Base-by-base conservation (phyloP, 2,797 vertebrate genomes). In the Betta splendens region DNA sequence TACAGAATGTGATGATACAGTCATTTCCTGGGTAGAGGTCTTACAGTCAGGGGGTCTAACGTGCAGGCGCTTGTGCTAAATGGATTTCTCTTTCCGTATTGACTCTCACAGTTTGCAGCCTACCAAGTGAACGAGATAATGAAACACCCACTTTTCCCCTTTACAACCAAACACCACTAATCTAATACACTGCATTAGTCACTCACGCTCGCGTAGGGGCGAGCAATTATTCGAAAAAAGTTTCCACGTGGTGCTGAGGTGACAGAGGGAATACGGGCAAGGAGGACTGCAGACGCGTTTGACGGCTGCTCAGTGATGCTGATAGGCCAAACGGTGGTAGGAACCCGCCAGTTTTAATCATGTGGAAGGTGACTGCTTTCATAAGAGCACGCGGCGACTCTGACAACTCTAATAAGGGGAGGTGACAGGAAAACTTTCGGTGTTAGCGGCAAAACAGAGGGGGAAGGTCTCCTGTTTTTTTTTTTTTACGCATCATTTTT, bases 361-460 rank as follows among this genome's bases (percentile, higher is more conserved):
- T 85, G 92, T 82, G 85, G 80, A 86, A 90, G 87, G 88, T 92
- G 90, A 90, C 92, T 92, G 92, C 89, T 93, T 94, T 95, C 92
- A 92, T 92, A 93, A 93, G 89, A 92, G 89, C 92, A 90, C 76
- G 88, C 86, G 51, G 93, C 89, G 89, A 95, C 90, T 93, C 89
- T 94, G 95, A 94, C 92, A 93, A 92, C 82, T 92, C 90, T 90
- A 93, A 92, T 95, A 93, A 95, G 91, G 91, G 93, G 91, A 92
- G 84, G 84, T 84, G 88, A 92, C 93, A 91, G 89, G 89, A 87
- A 94, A 95, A 96, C 85, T 95, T 94, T 95, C 75, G 80, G 87
- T 91, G 93, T 95, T 95, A 91, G 93, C 79, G 77, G 93, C 92
- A 94, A 86, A 87, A 89, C 74, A 91, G 91, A 92, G 91, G 87